Conservation (phyloP, 2,888 invertebrate genomes). For the Cryptocheilus praepositus region DNA sequence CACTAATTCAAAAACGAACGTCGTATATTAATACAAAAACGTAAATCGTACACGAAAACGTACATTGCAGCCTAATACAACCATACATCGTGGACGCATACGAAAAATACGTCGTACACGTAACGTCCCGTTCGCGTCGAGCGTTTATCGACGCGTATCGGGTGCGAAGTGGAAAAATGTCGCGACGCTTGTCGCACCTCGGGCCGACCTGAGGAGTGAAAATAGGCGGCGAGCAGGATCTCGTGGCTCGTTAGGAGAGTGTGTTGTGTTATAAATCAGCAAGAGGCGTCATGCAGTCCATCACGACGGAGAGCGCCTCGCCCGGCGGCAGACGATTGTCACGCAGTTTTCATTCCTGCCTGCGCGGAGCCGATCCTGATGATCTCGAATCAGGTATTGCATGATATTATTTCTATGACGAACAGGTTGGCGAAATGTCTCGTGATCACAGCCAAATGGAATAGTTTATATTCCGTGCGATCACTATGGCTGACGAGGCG, state of each 20-base stretch:
- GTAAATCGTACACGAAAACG: too few relatives aligned
- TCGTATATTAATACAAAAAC: too few relatives aligned
- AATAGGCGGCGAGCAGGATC: not conserved
- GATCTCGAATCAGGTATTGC: slow-evolving; percentile 72
- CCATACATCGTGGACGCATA: too few relatives aligned
- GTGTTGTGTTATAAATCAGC: not conserved
- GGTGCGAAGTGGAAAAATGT: not conserved
- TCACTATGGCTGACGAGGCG: too few relatives aligned
- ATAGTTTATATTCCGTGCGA: too few relatives aligned
- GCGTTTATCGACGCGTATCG: too few relatives aligned
- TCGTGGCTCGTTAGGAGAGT: not conserved
- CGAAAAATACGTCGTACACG: slow-evolving; percentile 12
- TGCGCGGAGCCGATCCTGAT: slow-evolving; percentile 77
- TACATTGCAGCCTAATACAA: too few relatives aligned
- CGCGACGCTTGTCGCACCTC: not conserved
- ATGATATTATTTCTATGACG: too few relatives aligned
- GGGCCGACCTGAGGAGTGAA: not conserved
- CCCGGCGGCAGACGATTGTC: slow-evolving; percentile 77
- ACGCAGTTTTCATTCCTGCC: slow-evolving; percentile 82
- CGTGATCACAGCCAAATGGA: too few relatives aligned
- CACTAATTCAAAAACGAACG: too few relatives aligned
- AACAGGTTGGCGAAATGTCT: too few relatives aligned
- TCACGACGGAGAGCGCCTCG: slow-evolving; percentile 69
- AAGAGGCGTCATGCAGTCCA: slow-evolving; percentile 57
- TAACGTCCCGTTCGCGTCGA: slow-evolving; percentile 26